These are phyloP conservation scores for Sebastes paucispinis DNA, from an alignment of 2,797 vertebrate genomes.

Conservation along the genomic window DNA sequence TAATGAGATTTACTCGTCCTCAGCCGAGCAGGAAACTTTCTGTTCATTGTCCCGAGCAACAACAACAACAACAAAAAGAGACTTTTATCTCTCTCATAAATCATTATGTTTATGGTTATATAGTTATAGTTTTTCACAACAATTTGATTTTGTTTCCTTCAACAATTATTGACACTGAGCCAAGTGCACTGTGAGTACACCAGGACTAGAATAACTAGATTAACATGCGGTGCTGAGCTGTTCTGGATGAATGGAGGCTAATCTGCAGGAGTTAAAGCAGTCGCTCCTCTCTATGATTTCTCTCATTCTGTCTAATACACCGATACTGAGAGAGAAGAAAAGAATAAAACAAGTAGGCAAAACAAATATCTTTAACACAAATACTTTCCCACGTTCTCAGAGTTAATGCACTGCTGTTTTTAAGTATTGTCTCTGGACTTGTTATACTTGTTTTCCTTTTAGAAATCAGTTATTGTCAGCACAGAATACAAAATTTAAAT, in stretches of 20 bases:
- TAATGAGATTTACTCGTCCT: conserved; percentile 67
- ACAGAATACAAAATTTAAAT: not conserved
- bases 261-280: conserved; percentile 57
- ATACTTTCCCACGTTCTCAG: not conserved
- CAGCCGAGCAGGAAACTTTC: conserved; percentile 11
- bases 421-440: not conserved
- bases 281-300: conserved; percentile 24
- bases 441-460: not conserved
- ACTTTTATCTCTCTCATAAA: not conserved
- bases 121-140: not conserved
- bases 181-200: conserved; percentile 29
- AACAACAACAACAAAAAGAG: not conserved
- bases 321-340: not conserved
- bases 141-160: not conserved
- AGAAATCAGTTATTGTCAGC: not conserved
- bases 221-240: conserved; percentile 54
- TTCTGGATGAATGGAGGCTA: conserved; percentile 57
- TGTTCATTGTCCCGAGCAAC: not conserved
- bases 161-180: not conserved
- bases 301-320: not conserved
- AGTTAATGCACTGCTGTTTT: not conserved
- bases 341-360: not conserved
- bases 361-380: not conserved
- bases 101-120: not conserved
- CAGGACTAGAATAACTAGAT: conserved; percentile 77